These are phyloP conservation scores for Drosophila formosana DNA, from an alignment of 2,888 invertebrate genomes.

Conservation along the genomic window DNA sequence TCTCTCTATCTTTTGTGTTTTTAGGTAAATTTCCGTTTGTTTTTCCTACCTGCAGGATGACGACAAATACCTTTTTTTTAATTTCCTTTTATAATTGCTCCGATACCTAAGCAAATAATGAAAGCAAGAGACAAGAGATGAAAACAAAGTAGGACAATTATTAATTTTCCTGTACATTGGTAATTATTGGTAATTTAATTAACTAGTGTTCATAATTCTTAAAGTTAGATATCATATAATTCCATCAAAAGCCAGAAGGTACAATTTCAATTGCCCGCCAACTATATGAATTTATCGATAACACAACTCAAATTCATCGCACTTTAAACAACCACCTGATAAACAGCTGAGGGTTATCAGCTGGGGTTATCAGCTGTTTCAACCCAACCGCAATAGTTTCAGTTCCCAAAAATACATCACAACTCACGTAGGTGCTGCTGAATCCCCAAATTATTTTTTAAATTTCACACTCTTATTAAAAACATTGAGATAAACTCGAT, in stretches of 20 bases:
- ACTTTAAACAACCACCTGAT: slow-evolving; percentile 47
- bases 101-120: slow-evolving; percentile 28
- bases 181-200: neutral
- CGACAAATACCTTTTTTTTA: slow-evolving; percentile 23
- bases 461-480: slow-evolving; percentile 16
- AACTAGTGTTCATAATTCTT: neutral
- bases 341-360: slow-evolving; percentile 36
- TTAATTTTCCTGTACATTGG: neutral
- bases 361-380: slow-evolving; percentile 38
- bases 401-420: slow-evolving; percentile 15
- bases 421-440: slow-evolving; percentile 24
- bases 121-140: neutral
- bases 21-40: neutral
- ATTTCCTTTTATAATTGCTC: slow-evolving; percentile 25
- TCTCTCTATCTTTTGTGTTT: neutral
- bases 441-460: neutral
- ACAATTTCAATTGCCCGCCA: slow-evolving; percentile 48
- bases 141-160: neutral
- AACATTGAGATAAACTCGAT: neutral
- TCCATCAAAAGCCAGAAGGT: neutral
- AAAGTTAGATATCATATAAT: neutral
- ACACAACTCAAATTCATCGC: slow-evolving; percentile 22
- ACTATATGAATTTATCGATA: neutral
- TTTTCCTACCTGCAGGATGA: slow-evolving; percentile 67
- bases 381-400: slow-evolving; percentile 16